Conservation (phyloP, 2,888 invertebrate genomes). For the Eupithecia vulgata region DNA sequence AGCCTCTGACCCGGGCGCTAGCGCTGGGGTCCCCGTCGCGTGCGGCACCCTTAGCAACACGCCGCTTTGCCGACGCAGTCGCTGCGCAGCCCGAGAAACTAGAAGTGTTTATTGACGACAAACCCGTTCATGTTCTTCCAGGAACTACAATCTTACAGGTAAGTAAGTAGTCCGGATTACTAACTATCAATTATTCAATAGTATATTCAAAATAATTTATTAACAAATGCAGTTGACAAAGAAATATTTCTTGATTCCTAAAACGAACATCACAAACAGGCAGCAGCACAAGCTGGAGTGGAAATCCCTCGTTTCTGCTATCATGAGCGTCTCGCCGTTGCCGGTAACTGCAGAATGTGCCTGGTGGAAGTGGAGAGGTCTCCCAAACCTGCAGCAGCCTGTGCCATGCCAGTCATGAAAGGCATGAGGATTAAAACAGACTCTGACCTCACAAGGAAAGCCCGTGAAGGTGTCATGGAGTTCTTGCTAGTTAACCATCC, state of each 20-base stretch:
- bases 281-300: slow-evolving; percentile 96
- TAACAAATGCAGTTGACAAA: neutral
- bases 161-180: slow-evolving; percentile 24
- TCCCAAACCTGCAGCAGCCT: slow-evolving; percentile 98
- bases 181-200: neutral
- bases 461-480: slow-evolving; percentile 96
- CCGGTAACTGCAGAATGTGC: slow-evolving; percentile 99
- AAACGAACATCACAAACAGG: slow-evolving; percentile 82
- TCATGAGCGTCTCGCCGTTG: slow-evolving; percentile 98
- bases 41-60: slow-evolving; percentile 70
- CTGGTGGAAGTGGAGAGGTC: slow-evolving; percentile 99
- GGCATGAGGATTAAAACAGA: slow-evolving; percentile 99
- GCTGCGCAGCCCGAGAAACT: slow-evolving; percentile 88
- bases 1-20: slow-evolving; percentile 88
- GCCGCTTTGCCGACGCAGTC: slow-evolving; percentile 78
- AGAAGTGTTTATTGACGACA: slow-evolving; percentile 98
- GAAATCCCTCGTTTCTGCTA: slow-evolving; percentile 99
- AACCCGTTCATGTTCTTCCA: slow-evolving; percentile 95
- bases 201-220: neutral
- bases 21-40: slow-evolving; percentile 75
- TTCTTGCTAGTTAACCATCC: slow-evolving; percentile 99
- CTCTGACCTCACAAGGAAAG: slow-evolving; percentile 94
- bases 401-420: slow-evolving; percentile 99
- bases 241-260: neutral
- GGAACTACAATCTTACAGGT: slow-evolving; percentile 99